Evolutionary conservation across 2,888 invertebrate species (phyloP), one percentile per base, ranked within the genome.

Genomic region (Ethmia dodecea): DNA sequence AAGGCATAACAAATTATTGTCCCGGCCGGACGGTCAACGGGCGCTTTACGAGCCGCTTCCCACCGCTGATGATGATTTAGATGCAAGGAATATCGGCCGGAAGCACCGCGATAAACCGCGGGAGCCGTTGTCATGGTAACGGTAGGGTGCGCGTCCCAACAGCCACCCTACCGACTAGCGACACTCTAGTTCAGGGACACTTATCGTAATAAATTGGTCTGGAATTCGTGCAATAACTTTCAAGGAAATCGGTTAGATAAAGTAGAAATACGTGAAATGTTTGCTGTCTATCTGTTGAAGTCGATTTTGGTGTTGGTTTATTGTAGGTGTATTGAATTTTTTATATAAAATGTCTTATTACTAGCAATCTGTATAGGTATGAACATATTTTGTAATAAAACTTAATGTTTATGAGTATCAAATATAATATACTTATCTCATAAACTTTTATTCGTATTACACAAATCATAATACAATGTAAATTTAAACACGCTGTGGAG

Each of bases 131-230:
- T 61, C 66, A 72, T 79, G 64, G 64, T 61, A 62, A 84, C 76
- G 15, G 45, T 37, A 39, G 29, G 48, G 42, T 13, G 47, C 45
- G 42, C 43, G 47, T 33, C 31, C 40, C 38, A 29, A 31, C 45
- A 43, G 52, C 54, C 66, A 59, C 71, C 73, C 76, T 70, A 73
- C 64, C 63, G 64, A 63, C 55, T 54, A 43, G 43, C 52, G 11
- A 10, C n/a, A n/a, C 32, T 55, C 68, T 79, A 74, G 76, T 78
- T 73, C 73, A 76, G 68, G 76, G 77, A 78, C 77, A 80, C 80
- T 84, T 80, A 78, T 78, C 71, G 69, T 72, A 81, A 83, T 81
- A 83, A 81, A 83, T 83, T 78, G 74, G 75, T 75, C 73, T 76
- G 77, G 70, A 76, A 75, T 74, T 68, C 73, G 46, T 59, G 68